These are phyloP conservation scores for Fundulus diaphanus DNA, from an alignment of 2,797 vertebrate genomes.

Conservation along the genomic window DNA sequence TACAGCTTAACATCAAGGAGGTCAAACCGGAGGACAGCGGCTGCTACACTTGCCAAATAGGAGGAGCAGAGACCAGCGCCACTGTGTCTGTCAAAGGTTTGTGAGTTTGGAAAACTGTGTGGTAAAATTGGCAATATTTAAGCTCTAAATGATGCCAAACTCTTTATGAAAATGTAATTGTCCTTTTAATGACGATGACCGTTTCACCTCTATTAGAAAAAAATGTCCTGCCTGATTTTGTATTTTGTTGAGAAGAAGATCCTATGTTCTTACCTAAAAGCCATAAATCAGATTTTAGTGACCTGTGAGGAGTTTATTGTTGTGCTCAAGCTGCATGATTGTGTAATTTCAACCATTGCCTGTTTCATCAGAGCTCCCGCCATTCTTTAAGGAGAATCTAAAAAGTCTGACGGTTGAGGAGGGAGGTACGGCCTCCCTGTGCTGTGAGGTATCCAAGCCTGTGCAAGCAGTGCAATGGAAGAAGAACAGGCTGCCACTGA, in stretches of 20 bases:
- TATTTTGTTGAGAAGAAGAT: neutral
- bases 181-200: neutral
- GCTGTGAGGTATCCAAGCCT: constrained; percentile 80
- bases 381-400: constrained; percentile 60
- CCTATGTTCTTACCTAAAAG: neutral
- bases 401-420: constrained; percentile 63
- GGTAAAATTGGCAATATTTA: neutral
- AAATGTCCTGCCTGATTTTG: neutral
- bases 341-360: neutral
- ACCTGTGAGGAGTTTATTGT: neutral
- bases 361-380: constrained; percentile 68
- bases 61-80: constrained; percentile 54
- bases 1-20: constrained; percentile 82
- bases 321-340: neutral
- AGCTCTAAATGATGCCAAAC: neutral
- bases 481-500: constrained; percentile 82
- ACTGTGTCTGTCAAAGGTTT: constrained; percentile 61
- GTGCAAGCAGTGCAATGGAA: constrained; percentile 79
- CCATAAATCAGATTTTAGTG: neutral
- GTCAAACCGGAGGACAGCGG: constrained; percentile 86
- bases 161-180: neutral
- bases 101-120: neutral
- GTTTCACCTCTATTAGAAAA: neutral
- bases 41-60: constrained; percentile 81
- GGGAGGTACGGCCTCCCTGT: constrained; percentile 55